Evolutionary conservation across 1,140 invertebrate genomes (phyloP).

Genomic region (Metaphire vulgaris): DNA sequence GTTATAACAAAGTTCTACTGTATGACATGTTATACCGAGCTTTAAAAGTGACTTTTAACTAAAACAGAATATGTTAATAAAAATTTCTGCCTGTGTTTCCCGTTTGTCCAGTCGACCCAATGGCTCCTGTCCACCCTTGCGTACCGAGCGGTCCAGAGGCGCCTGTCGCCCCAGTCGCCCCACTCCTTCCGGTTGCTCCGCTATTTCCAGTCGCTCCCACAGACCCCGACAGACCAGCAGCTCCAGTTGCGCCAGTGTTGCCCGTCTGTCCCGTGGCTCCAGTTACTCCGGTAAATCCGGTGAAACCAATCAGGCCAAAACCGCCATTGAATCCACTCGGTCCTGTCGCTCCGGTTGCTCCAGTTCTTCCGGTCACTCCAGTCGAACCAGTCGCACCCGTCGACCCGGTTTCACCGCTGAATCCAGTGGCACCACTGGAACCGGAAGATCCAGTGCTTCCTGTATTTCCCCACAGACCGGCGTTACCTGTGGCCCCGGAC

Average conservation of each 20-base stretch:
- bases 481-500: not conserved
- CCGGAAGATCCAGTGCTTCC: not conserved
- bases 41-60: too few relatives aligned
- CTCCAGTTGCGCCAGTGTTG: not conserved
- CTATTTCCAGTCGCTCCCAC: not conserved
- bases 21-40: too few relatives aligned
- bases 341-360: not conserved
- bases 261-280: not conserved
- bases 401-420: not conserved
- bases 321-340: not conserved
- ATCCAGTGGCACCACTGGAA: not conserved
- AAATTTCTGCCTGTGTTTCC: slow-evolving; percentile 8
- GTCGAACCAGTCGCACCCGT: not conserved
- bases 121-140: not conserved
- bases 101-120: too few relatives aligned
- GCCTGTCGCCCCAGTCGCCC: too few relatives aligned
- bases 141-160: too few relatives aligned
- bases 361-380: not conserved
- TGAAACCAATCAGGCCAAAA: not conserved
- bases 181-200: not conserved
- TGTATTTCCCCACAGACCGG: not conserved
- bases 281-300: not conserved
- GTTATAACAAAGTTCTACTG: too few relatives aligned
- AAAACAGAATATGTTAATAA: too few relatives aligned
- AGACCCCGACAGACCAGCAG: not conserved